A percentile compares a stretch with the other conserved stretches of the same genome.
Conservation (phyloP, 2,797 vertebrate genomes). For the Acanthurus leucopareius region DNA sequence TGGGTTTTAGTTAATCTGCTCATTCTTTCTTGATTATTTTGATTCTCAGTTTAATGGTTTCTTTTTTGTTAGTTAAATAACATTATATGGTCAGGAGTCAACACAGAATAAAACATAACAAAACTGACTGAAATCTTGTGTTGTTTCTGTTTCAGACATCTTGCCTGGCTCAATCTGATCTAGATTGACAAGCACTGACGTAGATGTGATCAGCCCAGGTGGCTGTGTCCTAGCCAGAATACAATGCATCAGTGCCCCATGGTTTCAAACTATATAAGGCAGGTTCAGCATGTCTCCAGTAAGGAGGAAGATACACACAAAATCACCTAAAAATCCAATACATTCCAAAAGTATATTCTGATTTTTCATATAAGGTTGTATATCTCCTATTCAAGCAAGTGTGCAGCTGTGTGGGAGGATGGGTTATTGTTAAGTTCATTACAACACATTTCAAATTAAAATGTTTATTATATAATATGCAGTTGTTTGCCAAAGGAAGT, state of each 20-base stretch:
- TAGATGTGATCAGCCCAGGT: no score
- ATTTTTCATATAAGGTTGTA: background rate
- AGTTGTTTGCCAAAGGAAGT: background rate
- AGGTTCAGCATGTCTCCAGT: conserved; percentile 2
- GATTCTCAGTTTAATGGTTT: no score
- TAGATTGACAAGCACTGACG: no score
- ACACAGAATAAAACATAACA: no score
- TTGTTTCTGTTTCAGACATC: no score
- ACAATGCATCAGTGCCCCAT: background rate
- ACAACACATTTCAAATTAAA: background rate
- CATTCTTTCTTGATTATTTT: no score
- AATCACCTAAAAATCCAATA: background rate
- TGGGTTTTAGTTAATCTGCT: no score
- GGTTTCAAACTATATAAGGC: background rate
- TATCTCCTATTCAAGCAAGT: background rate
- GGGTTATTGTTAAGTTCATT: background rate
- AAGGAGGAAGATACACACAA: background rate
- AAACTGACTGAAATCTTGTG: no score
- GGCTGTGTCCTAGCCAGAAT: no score
- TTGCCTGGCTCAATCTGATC: no score
- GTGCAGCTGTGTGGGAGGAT: background rate
- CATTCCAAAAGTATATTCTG: background rate
- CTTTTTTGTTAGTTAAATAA: no score
- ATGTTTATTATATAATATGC: background rate
- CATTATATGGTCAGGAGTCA: no score